Percentiles rank a stretch among this genome's conserved stretches.
Conservation (phyloP, 2,888 invertebrate species). For the Dicroscelio sp. region DNA sequence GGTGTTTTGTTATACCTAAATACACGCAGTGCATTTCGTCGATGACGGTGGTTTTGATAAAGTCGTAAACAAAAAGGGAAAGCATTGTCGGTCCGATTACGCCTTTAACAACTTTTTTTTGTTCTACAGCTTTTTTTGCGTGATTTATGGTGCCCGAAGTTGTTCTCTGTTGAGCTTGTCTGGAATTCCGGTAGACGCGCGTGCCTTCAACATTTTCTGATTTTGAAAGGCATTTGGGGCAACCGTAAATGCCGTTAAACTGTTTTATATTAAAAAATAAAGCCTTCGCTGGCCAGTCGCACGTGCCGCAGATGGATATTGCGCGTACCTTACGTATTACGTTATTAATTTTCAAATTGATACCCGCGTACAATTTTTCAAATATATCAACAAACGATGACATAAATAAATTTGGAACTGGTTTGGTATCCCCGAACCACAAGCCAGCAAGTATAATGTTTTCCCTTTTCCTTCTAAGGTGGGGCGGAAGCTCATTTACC, state of each 20-base stretch:
- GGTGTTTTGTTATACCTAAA: not conserved
- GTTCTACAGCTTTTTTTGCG: not conserved
- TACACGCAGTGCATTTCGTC: constrained; percentile 42
- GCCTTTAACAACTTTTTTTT: not conserved
- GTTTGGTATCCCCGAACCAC: not conserved
- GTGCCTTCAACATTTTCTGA: not conserved
- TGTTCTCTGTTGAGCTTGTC: too few relatives aligned
- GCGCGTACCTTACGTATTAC: constrained; percentile 19
- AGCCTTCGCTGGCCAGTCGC: constrained; percentile 69
- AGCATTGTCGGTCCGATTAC: constrained; percentile 23
- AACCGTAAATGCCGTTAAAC: constrained; percentile 49
- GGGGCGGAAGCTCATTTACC: not conserved
- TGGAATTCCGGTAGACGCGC: too few relatives aligned
- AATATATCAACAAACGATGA: constrained; percentile 3
- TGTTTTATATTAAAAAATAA: constrained; percentile 20
- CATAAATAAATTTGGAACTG: constrained; percentile 47
- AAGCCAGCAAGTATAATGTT: not conserved
- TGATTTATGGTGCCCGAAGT: too few relatives aligned
- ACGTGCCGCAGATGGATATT: constrained; percentile 53
- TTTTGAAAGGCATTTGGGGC: constrained; percentile 40
- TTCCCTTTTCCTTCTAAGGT: not conserved
- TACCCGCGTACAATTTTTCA: constrained; percentile 39
- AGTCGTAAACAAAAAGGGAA: not conserved
- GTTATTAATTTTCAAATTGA: too few relatives aligned
- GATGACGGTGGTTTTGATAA: constrained; percentile 12